A percentile compares a stretch with the other conserved stretches of the same genome.
Conservation (phyloP, 2,797 vertebrate genomes). For the Mustela erminea region DNA sequence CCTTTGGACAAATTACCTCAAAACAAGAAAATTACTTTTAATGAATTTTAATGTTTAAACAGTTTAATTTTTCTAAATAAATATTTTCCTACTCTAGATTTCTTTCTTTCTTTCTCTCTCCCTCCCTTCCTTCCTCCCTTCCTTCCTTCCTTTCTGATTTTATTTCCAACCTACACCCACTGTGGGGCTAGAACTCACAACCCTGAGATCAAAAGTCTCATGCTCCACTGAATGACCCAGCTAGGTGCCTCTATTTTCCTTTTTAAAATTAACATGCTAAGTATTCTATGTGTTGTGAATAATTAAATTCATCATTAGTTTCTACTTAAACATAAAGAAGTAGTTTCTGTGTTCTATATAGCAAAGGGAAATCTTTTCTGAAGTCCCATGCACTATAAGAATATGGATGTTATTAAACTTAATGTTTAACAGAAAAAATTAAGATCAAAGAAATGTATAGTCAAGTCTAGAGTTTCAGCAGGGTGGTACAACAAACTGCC, state of each 20-base stretch:
- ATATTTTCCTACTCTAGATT: constrained; percentile 68
- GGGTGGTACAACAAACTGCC: constrained; percentile 81
- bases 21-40: constrained; percentile 48
- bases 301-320: constrained; percentile 53
- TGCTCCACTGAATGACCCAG: background rate
- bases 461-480: constrained; percentile 80
- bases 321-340: constrained; percentile 62
- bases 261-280: constrained; percentile 59
- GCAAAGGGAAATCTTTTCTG: constrained; percentile 60
- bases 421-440: constrained; percentile 68
- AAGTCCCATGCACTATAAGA: constrained; percentile 67
- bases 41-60: constrained; percentile 52
- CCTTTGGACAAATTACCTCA: constrained; percentile 39
- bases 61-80: constrained; percentile 51
- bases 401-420: constrained; percentile 80
- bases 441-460: constrained; percentile 70
- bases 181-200: background rate
- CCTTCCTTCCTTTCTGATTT: background rate
- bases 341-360: constrained; percentile 62
- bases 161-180: background rate
- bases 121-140: background rate
- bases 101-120: constrained; percentile 18
- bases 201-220: background rate
- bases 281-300: constrained; percentile 64
- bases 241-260: background rate